Conservation (phyloP, 2,113 vertebrate genomes). For the Oceanites oceanicus region DNA sequence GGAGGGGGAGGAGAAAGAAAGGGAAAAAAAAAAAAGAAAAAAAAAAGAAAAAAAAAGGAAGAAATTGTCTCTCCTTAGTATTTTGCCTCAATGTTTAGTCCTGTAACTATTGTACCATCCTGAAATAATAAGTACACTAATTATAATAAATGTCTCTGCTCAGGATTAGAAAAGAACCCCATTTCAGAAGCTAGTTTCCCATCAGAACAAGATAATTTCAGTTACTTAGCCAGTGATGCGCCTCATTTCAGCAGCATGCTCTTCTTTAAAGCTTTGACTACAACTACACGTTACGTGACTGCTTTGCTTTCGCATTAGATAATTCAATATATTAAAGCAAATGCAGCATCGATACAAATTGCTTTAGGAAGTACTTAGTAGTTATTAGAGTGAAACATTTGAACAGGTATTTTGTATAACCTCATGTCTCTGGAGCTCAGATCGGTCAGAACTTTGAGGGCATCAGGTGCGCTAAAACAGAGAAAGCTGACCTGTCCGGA, state of each 20-base stretch:
- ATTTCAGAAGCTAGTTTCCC: background rate
- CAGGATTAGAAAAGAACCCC: background rate
- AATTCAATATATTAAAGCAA: background rate
- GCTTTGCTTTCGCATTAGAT: background rate
- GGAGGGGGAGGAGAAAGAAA: accelerated
- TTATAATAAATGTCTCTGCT: background rate
- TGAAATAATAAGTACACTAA: background rate
- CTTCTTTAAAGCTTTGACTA: background rate
- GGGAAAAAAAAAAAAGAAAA: no score
- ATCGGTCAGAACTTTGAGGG: background rate
- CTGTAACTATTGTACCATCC: background rate
- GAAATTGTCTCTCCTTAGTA: background rate
- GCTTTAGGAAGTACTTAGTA: background rate
- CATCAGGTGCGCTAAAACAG: no score
- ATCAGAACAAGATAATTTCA: background rate
- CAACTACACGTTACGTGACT: accelerated
- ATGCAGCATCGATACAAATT: background rate
- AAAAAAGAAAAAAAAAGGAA: background rate
- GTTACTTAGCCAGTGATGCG: accelerated
- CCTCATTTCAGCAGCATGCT: background rate
- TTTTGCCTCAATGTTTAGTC: background rate
- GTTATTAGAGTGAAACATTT: background rate
- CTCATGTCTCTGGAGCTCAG: background rate
- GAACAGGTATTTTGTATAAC: background rate
- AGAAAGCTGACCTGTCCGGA: background rate